Conservation (phyloP, 1,140 invertebrate genomes). For the Teleogryllus occipitalis region DNA sequence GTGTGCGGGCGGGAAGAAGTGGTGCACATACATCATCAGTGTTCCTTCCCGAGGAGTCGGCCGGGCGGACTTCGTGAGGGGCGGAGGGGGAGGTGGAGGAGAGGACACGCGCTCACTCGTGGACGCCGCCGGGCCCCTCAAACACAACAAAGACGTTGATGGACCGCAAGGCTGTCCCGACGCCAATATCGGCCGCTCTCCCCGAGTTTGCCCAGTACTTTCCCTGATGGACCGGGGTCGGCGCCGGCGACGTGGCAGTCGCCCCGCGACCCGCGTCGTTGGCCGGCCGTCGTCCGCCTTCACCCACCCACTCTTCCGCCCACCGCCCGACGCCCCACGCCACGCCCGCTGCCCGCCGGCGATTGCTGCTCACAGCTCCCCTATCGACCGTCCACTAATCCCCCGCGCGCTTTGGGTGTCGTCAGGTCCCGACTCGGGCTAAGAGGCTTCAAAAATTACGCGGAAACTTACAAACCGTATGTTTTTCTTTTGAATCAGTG, state of each 20-base stretch:
- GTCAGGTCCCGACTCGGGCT: too few species aligned
- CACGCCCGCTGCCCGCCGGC: background rate
- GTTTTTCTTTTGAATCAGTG: too few species aligned
- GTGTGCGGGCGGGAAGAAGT: too few species aligned
- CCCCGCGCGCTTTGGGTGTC: too few species aligned
- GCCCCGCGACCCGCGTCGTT: too few species aligned
- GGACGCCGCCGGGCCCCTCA: background rate
- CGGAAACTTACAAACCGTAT: too few species aligned
- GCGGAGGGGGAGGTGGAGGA: background rate
- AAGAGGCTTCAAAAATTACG: too few species aligned
- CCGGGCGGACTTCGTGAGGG: background rate
- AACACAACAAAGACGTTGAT: constrained; percentile 4
- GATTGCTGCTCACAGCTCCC: too few species aligned
- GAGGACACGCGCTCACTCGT: background rate
- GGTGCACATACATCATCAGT: too few species aligned
- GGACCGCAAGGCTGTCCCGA: background rate
- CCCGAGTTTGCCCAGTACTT: background rate
- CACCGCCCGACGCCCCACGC: background rate
- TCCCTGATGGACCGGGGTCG: background rate
- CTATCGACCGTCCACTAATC: too few species aligned
- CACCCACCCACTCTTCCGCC: background rate
- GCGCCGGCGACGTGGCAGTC: too few species aligned
- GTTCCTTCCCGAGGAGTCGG: too few species aligned
- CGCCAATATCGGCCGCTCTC: background rate
- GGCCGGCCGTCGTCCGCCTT: background rate